These are phyloP conservation scores for Aurelia sp. DNA, from an alignment of 30 jellyfish, hydroid and myxozoan species.

Conservation along the genomic window DNA sequence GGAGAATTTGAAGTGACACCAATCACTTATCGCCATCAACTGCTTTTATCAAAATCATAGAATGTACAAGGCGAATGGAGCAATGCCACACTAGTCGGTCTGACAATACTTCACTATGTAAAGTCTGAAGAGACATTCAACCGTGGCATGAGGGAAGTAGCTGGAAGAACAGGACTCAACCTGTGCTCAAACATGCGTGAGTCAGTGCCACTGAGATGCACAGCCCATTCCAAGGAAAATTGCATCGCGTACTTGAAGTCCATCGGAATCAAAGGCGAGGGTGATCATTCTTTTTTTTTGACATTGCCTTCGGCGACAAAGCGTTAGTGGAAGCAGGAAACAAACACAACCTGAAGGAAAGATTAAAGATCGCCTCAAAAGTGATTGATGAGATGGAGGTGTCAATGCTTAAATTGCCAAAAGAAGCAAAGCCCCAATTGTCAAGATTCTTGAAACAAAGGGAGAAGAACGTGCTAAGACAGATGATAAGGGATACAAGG, in stretches of 20 bases:
- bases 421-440: background rate
- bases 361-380: background rate
- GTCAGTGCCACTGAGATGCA: constrained; percentile 11
- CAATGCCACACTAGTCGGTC: constrained; percentile 2
- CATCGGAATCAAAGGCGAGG: constrained; percentile 11
- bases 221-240: constrained; percentile 13
- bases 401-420: background rate
- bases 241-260: constrained; percentile 17
- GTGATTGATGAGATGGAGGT: no score
- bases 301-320: constrained; percentile 14
- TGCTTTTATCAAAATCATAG: background rate
- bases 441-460: background rate
- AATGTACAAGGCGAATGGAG: background rate
- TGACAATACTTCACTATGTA: background rate
- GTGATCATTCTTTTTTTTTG: background rate
- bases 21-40: constrained; percentile 16
- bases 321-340: constrained; percentile 28
- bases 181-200: background rate
- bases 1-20: constrained; percentile 20
- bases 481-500: background rate
- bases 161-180: constrained; percentile 13
- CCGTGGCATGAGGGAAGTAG: constrained; percentile 6
- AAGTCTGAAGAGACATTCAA: constrained; percentile 23
- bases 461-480: background rate
- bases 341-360: background rate